phyloP scores from a whole-genome alignment of 2,113 vertebrate genomes.

The Pseudolaguvia tuberculata region DNA sequence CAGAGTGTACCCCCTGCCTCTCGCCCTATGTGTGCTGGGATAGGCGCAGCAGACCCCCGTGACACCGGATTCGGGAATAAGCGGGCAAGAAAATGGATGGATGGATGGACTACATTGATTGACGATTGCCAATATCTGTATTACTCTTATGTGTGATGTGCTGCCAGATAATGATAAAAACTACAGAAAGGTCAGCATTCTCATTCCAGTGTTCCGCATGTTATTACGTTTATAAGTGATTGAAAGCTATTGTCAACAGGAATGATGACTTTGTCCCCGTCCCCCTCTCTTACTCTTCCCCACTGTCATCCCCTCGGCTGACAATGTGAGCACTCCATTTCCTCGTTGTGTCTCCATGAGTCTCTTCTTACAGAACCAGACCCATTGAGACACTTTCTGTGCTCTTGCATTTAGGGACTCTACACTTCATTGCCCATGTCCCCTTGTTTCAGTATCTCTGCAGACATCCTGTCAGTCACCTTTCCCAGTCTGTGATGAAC shows the following conservation, averaged over 20 bases:
- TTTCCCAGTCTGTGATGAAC: conserved; percentile 56
- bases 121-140: background rate
- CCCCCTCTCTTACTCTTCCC: conserved; percentile 8
- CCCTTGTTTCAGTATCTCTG: conserved; percentile 35
- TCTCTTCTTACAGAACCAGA: background rate
- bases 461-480: conserved; percentile 42
- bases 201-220: conserved; percentile 16
- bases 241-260: conserved; percentile 26
- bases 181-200: conserved; percentile 7
- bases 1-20: no score
- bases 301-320: conserved; percentile 38
- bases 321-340: conserved; percentile 40
- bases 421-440: conserved; percentile 22
- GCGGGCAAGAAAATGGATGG: no score
- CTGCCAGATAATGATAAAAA: conserved; percentile 13
- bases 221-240: conserved; percentile 20
- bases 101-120: background rate
- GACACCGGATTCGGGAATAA: no score
- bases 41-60: no score
- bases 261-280: conserved; percentile 25
- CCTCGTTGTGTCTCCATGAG: conserved; percentile 2
- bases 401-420: conserved; percentile 11
- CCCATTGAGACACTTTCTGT: background rate
- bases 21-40: no score
- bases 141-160: background rate